phyloP scores from a whole-genome alignment of 2,113 vertebrate species.

The Colossoma macropomum region DNA sequence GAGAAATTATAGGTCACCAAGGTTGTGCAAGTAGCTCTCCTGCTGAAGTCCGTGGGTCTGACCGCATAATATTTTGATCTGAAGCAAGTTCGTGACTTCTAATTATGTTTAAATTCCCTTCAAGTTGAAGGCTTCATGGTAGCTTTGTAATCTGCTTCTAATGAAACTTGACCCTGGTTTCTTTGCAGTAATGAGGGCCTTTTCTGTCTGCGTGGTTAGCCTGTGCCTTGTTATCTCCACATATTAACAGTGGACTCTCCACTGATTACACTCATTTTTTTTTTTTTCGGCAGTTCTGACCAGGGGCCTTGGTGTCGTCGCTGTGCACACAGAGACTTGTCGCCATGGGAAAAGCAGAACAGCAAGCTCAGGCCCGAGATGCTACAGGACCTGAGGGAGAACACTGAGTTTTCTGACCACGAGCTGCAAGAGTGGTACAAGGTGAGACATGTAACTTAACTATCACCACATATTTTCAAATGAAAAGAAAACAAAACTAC shows the following conservation, averaged over 20 bases:
- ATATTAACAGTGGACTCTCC: constrained; percentile 1
- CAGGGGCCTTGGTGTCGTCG: constrained; percentile 60
- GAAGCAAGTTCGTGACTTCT: constrained; percentile 14
- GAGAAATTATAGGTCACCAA: constrained; percentile 47
- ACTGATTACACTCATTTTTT: constrained; percentile 25
- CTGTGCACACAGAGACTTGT: constrained; percentile 61
- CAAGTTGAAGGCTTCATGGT: neutral
- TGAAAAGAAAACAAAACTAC: neutral
- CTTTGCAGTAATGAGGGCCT: constrained; percentile 16
- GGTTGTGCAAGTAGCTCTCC: constrained; percentile 31
- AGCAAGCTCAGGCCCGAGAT: constrained; percentile 98
- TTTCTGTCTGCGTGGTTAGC: neutral
- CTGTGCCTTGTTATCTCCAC: neutral
- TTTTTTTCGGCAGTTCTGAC: constrained; percentile 71
- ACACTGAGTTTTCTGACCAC: constrained; percentile 97
- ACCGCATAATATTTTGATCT: constrained; percentile 31
- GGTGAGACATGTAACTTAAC: constrained; percentile 57
- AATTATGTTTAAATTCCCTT: constrained; percentile 37
- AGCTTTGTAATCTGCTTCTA: neutral
- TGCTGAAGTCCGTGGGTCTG: constrained; percentile 18
- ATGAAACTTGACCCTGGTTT: constrained; percentile 21
- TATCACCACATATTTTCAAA: neutral
- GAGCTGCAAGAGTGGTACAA: constrained; percentile 99
- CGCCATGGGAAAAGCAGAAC: constrained; percentile 97
- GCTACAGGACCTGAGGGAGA: constrained; percentile 96